A percentile compares a stretch with the other conserved stretches of the same genome.
These are phyloP conservation scores for Ypsolopha sequella DNA, from an alignment of 2,888 invertebrate species.

Conservation along the genomic window DNA sequence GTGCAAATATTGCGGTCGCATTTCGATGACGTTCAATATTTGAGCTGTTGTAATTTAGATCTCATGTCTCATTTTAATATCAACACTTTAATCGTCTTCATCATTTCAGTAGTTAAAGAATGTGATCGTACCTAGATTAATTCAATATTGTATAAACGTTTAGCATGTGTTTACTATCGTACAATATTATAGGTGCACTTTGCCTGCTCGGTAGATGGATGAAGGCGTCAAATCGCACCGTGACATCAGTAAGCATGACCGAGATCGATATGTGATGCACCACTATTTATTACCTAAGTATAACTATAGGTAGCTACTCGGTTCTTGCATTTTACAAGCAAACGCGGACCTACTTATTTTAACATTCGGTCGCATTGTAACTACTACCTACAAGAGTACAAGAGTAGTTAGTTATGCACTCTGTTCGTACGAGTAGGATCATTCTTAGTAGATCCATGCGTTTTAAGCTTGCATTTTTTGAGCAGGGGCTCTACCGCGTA, in stretches of 20 bases:
- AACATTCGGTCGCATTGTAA: too few relatives aligned
- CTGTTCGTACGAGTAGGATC: too few relatives aligned
- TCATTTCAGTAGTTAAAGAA: constrained; percentile 22
- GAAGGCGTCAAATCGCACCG: constrained; percentile 28
- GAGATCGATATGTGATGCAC: neutral
- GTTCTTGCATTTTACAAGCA: too few relatives aligned
- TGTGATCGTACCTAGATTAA: too few relatives aligned
- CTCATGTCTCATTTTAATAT: neutral
- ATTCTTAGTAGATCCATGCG: too few relatives aligned
- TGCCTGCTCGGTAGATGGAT: constrained; percentile 34
- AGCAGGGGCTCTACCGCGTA: too few relatives aligned
- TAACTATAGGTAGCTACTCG: too few relatives aligned
- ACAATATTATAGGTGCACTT: constrained; percentile 32
- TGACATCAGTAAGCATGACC: constrained; percentile 42
- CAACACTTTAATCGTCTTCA: constrained; percentile 5
- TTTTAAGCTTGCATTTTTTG: too few relatives aligned
- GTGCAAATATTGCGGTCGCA: constrained; percentile 1
- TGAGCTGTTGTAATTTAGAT: constrained; percentile 16
- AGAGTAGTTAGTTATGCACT: too few relatives aligned
- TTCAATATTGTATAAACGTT: constrained; percentile 10
- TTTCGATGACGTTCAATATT: constrained; percentile 19
- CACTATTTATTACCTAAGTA: too few relatives aligned
- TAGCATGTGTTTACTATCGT: constrained; percentile 45
- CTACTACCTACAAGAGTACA: too few relatives aligned
- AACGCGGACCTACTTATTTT: too few relatives aligned